A percentile compares a stretch with the other conserved stretches of the same genome.
Conservation (phyloP, 2,113 vertebrate genomes). For the Saimiri boliviensis region DNA sequence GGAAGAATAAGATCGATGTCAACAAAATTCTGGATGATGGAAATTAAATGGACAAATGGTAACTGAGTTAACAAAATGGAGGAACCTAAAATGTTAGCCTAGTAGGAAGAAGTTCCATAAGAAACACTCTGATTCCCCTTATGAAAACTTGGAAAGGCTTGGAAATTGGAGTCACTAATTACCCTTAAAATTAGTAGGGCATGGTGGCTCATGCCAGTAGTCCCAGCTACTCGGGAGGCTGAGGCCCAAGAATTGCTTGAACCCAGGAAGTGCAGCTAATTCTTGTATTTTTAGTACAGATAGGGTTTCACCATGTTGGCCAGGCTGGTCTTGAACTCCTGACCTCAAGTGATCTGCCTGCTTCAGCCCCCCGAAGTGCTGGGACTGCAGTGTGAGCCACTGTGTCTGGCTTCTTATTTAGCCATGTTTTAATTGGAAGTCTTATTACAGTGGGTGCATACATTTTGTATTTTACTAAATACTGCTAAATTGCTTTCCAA, state of each 20-base stretch:
- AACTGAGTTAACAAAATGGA: not conserved
- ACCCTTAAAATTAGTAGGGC: too few species aligned
- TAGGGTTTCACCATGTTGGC: too few species aligned
- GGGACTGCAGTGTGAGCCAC: too few species aligned
- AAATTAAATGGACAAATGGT: not conserved
- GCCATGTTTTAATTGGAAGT: not conserved
- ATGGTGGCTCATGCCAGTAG: too few species aligned
- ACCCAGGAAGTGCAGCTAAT: too few species aligned
- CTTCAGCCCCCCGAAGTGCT: too few species aligned
- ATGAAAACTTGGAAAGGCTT: not conserved
- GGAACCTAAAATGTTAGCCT: not conserved
- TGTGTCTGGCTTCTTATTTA: not conserved
- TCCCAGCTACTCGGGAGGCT: too few species aligned
- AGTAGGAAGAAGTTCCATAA: not conserved
- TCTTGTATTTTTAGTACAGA: too few species aligned
- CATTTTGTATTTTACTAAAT: not conserved
- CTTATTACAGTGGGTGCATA: not conserved
- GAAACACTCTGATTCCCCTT: not conserved
- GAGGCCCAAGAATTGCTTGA: too few species aligned
- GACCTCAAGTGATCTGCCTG: too few species aligned
- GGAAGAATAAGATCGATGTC: not conserved
- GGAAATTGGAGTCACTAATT: not conserved
- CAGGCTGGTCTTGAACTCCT: too few species aligned
- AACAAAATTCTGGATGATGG: not conserved
- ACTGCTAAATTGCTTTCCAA: not conserved